These are phyloP conservation scores for Eulemur mongoz DNA, from an alignment of 2,797 vertebrate species.

Conservation along the genomic window DNA sequence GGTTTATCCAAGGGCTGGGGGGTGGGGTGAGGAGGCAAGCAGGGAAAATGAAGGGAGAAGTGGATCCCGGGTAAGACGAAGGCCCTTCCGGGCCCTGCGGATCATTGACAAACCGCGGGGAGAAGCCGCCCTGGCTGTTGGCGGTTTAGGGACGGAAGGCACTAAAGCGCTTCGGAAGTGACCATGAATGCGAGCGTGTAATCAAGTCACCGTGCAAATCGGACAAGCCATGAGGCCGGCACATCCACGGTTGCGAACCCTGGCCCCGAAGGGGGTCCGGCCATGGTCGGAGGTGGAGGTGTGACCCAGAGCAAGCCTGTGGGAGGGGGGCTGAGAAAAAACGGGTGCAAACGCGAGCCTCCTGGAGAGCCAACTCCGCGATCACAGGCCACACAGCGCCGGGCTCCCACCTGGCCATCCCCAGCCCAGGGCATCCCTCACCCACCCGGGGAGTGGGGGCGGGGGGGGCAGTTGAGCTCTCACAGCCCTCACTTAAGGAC, in stretches of 20 bases:
- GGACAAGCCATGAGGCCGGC: constrained; percentile 85
- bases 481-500: constrained; percentile 53
- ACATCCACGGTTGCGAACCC: constrained; percentile 77
- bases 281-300: neutral
- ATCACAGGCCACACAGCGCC: neutral
- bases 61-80: constrained; percentile 79
- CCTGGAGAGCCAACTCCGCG: neutral
- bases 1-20: neutral
- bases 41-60: neutral
- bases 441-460: constrained; percentile 22
- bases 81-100: constrained; percentile 68
- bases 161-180: constrained; percentile 88
- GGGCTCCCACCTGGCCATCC: constrained; percentile 54
- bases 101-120: constrained; percentile 73
- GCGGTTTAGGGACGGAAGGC: constrained; percentile 85
- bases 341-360: neutral
- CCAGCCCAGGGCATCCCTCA: constrained; percentile 38
- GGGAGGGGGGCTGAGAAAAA: neutral
- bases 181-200: constrained; percentile 87
- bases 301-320: constrained; percentile 51
- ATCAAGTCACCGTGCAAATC: constrained; percentile 88
- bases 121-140: constrained; percentile 79
- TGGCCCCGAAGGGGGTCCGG: constrained; percentile 63
- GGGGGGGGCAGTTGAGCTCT: constrained; percentile 26
- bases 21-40: neutral